A percentile compares a stretch with the other conserved stretches of the same genome.
These are phyloP conservation scores for Chiridota heheva DNA, from an alignment of 35 echinoderm and acorn worm genomes.

Conservation along the genomic window DNA sequence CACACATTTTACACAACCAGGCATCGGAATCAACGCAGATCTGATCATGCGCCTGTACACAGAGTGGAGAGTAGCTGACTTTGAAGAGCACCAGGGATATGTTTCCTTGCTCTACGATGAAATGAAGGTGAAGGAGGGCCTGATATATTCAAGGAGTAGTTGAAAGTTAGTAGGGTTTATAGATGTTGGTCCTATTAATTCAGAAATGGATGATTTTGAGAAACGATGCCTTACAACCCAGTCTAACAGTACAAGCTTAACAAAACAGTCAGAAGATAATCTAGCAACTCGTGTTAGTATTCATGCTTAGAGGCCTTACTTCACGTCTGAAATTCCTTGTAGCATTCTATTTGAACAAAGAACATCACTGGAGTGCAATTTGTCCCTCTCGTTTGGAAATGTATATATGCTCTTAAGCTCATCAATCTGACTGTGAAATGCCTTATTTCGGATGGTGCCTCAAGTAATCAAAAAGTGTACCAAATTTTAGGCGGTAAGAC, in stretches of 20 bases:
- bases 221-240: no score
- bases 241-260: no score
- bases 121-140: slow-evolving; percentile 42
- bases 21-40: not conserved
- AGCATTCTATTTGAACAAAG: not conserved
- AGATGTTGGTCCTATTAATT: not conserved
- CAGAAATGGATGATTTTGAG: slow-evolving; percentile 23
- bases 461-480: slow-evolving; percentile 24
- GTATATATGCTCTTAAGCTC: not conserved
- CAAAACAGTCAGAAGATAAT: not conserved
- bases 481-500: not conserved
- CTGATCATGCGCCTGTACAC: not conserved
- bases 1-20: not conserved
- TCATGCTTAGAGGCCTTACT: slow-evolving; percentile 33
- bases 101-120: slow-evolving; percentile 16
- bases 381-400: not conserved
- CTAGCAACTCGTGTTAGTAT: slow-evolving; percentile 17
- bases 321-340: slow-evolving; percentile 14
- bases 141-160: not conserved
- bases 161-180: slow-evolving; percentile 22
- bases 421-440: not conserved
- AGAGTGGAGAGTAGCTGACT: not conserved
- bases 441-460: slow-evolving; percentile 34
- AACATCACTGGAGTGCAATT: not conserved
- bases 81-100: not conserved